Evolutionary conservation across 2,888 invertebrate species (phyloP).

Genomic region (Suillia variegata): DNA sequence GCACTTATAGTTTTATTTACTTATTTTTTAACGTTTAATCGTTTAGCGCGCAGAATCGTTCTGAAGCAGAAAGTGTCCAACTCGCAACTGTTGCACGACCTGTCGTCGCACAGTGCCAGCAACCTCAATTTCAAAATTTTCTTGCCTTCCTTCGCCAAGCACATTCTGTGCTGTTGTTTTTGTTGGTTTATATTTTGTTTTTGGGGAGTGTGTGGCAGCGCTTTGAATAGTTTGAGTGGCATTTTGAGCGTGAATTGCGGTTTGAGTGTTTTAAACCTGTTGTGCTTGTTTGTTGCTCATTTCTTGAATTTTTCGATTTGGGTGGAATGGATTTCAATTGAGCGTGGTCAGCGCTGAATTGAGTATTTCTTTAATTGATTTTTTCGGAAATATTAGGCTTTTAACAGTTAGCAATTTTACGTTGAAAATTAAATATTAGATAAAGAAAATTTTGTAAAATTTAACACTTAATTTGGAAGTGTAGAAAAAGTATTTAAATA

Average conservation of each 20-base stretch:
- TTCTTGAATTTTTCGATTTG: too few species aligned
- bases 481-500: too few species aligned
- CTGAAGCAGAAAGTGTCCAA: slow-evolving; percentile 52
- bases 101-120: slow-evolving; percentile 28
- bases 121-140: slow-evolving; percentile 5
- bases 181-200: neutral
- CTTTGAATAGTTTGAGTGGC: neutral
- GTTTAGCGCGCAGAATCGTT: slow-evolving; percentile 45
- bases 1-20: neutral
- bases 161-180: neutral
- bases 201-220: neutral
- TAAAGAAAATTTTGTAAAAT: too few species aligned
- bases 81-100: slow-evolving; percentile 47
- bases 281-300: neutral
- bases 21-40: too few species aligned
- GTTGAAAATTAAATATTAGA: too few species aligned
- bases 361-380: too few species aligned
- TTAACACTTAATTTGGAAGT: too few species aligned
- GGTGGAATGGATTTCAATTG: too few species aligned
- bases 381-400: too few species aligned
- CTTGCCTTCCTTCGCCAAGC: neutral
- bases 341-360: too few species aligned
- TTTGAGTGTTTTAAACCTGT: neutral
- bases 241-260: neutral
- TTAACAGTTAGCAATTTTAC: too few species aligned